A percentile compares a stretch with the other conserved stretches of the same genome.
phyloP scores from a whole-genome alignment of 2,888 invertebrate species.

The Phyto melanocephala region DNA sequence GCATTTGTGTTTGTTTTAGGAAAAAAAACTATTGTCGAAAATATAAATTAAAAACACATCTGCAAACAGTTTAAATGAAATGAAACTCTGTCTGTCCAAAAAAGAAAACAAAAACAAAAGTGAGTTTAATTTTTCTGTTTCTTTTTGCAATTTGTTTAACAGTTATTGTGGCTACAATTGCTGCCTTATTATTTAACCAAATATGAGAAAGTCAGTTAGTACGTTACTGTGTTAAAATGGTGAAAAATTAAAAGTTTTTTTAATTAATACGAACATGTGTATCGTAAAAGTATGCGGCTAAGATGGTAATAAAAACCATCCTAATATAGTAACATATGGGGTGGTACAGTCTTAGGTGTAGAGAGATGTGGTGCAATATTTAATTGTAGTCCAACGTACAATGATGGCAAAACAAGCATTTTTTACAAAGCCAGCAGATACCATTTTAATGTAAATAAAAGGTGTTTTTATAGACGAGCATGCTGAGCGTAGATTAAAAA shows the following conservation, averaged over 20 bases:
- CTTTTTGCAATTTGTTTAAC: background rate
- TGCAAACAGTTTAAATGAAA: background rate
- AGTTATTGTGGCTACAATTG: background rate
- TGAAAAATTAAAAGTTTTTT: slow-evolving; percentile 46
- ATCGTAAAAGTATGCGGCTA: background rate
- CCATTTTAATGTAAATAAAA: no score
- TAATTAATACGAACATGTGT: slow-evolving; percentile 11
- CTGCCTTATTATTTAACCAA: slow-evolving; percentile 19
- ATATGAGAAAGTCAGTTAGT: slow-evolving; percentile 61
- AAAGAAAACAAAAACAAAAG: slow-evolving; percentile 23
- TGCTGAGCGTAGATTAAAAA: no score
- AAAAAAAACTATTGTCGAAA: background rate
- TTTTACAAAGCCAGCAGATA: no score
- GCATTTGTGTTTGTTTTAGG: no score
- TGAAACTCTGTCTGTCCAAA: slow-evolving; percentile 14
- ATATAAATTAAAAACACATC: background rate
- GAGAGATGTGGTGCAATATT: background rate
- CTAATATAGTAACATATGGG: background rate
- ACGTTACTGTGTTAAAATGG: slow-evolving; percentile 61
- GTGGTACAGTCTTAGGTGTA: background rate
- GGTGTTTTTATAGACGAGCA: no score
- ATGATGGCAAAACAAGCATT: background rate
- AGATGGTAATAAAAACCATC: slow-evolving; percentile 4
- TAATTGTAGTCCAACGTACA: background rate
- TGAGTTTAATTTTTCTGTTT: background rate